phyloP scores from a whole-genome alignment of 2,797 vertebrate species.

The Clarias platycephalus region DNA sequence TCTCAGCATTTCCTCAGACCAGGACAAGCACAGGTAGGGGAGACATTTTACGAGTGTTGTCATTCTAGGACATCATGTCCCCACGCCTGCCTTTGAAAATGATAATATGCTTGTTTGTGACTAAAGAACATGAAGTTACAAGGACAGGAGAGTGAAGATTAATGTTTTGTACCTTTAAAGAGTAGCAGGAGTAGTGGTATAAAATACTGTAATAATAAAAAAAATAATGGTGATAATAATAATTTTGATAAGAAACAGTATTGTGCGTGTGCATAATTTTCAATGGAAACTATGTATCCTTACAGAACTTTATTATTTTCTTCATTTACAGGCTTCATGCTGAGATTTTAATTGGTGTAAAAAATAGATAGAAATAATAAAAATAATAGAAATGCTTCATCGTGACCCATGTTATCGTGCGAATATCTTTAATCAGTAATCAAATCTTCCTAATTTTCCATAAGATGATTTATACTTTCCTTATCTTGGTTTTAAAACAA shows the following conservation, averaged over 20 bases:
- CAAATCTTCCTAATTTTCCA: slow-evolving; percentile 17
- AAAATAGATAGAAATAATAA: no score
- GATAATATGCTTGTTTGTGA: neutral
- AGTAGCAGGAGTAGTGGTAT: neutral
- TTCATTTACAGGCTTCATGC: neutral
- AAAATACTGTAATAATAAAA: neutral
- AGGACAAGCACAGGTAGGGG: neutral
- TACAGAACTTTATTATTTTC: no score
- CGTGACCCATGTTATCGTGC: slow-evolving; percentile 46
- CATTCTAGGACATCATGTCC: neutral
- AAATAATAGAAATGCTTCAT: neutral
- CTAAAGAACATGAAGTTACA: neutral
- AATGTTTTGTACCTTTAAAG: neutral
- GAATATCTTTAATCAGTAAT: slow-evolving; percentile 52
- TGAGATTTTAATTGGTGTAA: neutral
- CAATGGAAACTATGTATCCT: neutral
- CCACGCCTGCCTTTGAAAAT: neutral
- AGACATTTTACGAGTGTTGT: neutral
- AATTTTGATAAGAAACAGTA: neutral
- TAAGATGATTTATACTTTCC: slow-evolving; percentile 30
- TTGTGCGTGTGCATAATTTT: no score
- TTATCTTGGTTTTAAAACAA: neutral
- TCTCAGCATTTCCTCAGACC: neutral
- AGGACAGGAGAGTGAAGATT: neutral
- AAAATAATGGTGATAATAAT: neutral